Evolutionary conservation across 2,113 vertebrate genomes (phyloP), one percentile per base, ranked within the genome.

Genomic region (Hydropotes inermis): DNA sequence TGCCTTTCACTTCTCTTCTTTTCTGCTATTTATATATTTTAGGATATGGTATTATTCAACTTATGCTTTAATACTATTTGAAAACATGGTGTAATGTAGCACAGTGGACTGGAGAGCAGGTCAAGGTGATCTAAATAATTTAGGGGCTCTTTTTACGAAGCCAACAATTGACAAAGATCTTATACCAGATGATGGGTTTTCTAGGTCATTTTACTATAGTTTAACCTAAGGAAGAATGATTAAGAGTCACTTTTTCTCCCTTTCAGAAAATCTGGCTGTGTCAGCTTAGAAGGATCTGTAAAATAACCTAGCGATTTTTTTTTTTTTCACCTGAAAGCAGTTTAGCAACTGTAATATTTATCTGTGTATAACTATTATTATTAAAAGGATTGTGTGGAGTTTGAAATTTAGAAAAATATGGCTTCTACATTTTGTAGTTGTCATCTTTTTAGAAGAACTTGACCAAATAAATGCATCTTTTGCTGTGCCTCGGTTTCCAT

Each of bases 401-500:
- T 91, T 83, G 36, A 39, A 84, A 94, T 89, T 94, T 85, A n/a
- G 30, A 86, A 89, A 93, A 94, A 52, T 64, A 16, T 21, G 4
- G 5, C 36, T 81, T 95, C 23, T 92, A 43, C 6, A 50, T 95
- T 97, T 87, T 45, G 28, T 19, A 47, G 43, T 19, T 96, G 17
- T 19, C 64, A 84, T 14, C 11, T 81, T 90, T 85, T 95, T 91
- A 78, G n/a, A 97, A 86, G 21, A 93, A 95, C 33, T 78, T 95
- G 30, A 79, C 61, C 8, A 74, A 60, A 91, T 95, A 95, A 86
- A 88, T 96, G 94, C 33, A 81, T 92, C 50, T 81, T 96, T 97
- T 47, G 64, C 43, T 70, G 1, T 96, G 85, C 74, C 87, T 97
- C 0, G 1, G 52, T 96, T 98, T 98, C 97, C 91, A 95, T 15